Evolutionary conservation across 2,888 invertebrate species (phyloP).

Genomic region (Andrena minutula): DNA sequence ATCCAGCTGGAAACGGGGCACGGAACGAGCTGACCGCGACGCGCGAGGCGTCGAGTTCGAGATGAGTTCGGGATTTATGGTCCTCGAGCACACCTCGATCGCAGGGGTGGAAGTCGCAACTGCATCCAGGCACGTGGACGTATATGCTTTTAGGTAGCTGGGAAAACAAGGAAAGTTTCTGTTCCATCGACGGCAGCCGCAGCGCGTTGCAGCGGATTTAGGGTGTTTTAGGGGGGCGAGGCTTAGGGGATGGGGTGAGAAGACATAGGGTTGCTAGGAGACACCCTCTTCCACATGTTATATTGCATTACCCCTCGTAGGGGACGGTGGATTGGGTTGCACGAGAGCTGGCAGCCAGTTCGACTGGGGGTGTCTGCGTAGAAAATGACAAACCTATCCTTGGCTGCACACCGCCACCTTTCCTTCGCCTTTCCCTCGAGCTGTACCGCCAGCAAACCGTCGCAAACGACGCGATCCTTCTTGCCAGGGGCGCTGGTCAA

Average conservation of each 20-base stretch:
- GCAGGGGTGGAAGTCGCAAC: background rate
- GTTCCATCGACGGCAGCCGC: conserved; percentile 31
- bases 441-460: background rate
- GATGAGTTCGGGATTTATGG: background rate
- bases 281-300: conserved; percentile 83
- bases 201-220: conserved; percentile 65
- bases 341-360: conserved; percentile 65
- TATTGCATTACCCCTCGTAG: conserved; percentile 82
- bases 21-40: background rate
- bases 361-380: conserved; percentile 64
- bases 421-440: conserved; percentile 59
- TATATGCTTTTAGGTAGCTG: conserved; percentile 38
- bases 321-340: conserved; percentile 76
- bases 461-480: background rate
- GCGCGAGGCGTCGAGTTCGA: too few relatives aligned
- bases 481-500: background rate
- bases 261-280: conserved; percentile 83
- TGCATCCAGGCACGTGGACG: conserved; percentile 42
- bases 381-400: conserved; percentile 56
- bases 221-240: conserved; percentile 72
- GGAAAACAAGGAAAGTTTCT: conserved; percentile 62
- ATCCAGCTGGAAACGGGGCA: too few relatives aligned
- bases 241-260: conserved; percentile 74
- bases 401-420: conserved; percentile 22
- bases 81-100: background rate